A percentile compares a stretch with the other conserved stretches of the same genome.
These are phyloP conservation scores for Eurosta solidaginis DNA, from an alignment of 1,140 invertebrate species.

Conservation along the genomic window DNA sequence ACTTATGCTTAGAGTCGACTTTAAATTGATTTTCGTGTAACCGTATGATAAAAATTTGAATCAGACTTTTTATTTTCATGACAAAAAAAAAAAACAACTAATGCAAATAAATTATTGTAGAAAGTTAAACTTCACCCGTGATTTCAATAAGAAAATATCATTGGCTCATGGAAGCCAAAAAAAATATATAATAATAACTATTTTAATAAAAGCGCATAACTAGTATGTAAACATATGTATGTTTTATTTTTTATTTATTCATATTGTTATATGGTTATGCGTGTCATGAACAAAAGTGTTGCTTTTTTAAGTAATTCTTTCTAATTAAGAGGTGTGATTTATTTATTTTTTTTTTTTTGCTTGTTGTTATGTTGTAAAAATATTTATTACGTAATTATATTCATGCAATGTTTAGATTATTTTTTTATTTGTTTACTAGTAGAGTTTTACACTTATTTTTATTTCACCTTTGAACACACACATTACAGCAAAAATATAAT, in stretches of 20 bases:
- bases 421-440: background rate
- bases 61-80: too few relatives aligned
- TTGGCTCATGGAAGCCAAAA: background rate
- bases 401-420: background rate
- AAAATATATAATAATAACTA: background rate
- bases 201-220: background rate
- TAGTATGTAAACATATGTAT: background rate
- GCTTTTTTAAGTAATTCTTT: too few relatives aligned
- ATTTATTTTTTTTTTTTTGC: background rate
- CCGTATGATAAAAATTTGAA: too few relatives aligned
- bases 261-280: too few relatives aligned
- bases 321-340: background rate
- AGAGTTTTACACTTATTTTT: background rate
- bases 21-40: background rate
- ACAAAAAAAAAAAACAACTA: too few relatives aligned
- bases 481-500: background rate
- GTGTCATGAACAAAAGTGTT: too few relatives aligned
- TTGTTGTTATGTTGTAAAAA: background rate
- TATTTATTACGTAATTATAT: background rate
- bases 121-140: slow-evolving; percentile 13
- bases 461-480: background rate
- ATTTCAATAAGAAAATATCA: background rate
- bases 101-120: slow-evolving; percentile 1
- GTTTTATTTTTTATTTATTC: background rate
- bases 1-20: too few relatives aligned